A percentile compares a stretch with the other conserved stretches of the same genome.
These are phyloP conservation scores for Oscheius sp. DNA, from an alignment of 1,140 invertebrate genomes.

Conservation along the genomic window DNA sequence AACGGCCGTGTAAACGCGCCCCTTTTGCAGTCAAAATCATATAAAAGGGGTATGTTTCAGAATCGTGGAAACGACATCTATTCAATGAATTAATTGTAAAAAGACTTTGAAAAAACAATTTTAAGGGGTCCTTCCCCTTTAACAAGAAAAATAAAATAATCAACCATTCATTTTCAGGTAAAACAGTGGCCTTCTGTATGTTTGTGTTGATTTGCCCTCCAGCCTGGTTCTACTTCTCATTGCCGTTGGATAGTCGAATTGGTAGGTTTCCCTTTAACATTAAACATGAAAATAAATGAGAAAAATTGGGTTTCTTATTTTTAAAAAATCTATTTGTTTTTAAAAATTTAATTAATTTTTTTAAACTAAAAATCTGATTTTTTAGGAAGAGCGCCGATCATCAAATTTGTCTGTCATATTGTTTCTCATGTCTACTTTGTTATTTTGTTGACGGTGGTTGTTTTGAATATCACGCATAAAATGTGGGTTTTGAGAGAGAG, in stretches of 20 bases:
- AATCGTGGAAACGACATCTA: no score
- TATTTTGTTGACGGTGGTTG: slow-evolving; percentile 74
- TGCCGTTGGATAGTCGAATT: slow-evolving; percentile 89
- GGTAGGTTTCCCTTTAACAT: no score
- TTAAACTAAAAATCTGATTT: slow-evolving; percentile 32
- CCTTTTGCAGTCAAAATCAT: no score
- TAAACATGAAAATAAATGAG: no score
- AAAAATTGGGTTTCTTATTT: no score
- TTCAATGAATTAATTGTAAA: no score
- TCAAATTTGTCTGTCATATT: slow-evolving; percentile 98
- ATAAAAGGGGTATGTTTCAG: no score
- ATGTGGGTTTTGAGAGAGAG: slow-evolving; percentile 21
- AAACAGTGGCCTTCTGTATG: slow-evolving; percentile 83
- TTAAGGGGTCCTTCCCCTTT: no score
- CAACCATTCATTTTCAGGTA: slow-evolving; percentile 61
- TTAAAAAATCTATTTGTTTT: no score
- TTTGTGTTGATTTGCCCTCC: slow-evolving; percentile 87
- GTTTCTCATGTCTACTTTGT: slow-evolving; percentile 97
- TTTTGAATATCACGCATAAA: slow-evolving; percentile 58
- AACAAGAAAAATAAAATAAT: neutral
- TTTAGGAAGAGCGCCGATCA: slow-evolving; percentile 72
- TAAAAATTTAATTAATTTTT: no score
- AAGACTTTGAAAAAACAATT: no score
- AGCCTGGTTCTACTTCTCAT: slow-evolving; percentile 90
- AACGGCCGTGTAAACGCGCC: no score